Evolutionary conservation across 1,140 invertebrate species (phyloP).

Genomic region (Lethrus apterus): DNA sequence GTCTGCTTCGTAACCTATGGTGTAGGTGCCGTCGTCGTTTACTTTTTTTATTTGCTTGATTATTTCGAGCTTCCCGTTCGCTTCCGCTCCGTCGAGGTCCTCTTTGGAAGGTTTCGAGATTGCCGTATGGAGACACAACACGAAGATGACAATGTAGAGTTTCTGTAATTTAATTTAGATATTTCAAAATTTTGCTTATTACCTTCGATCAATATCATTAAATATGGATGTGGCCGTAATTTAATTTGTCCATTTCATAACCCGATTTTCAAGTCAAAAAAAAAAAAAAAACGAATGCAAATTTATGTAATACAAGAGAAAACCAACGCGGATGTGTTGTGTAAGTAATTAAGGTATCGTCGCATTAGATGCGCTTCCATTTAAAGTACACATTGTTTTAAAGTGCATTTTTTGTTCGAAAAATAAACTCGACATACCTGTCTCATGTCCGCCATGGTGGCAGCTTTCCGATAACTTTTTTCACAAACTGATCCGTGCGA

Average conservation of each 20-base stretch:
- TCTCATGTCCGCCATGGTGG: neutral
- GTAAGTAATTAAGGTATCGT: neutral
- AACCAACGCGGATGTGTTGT: neutral
- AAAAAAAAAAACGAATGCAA: neutral
- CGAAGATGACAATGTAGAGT: neutral
- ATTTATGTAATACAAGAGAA: neutral
- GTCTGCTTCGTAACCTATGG: slow-evolving; percentile 75
- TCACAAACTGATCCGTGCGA: no score
- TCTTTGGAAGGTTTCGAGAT: slow-evolving; percentile 24
- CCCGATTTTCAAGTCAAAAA: neutral
- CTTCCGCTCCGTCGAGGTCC: slow-evolving; percentile 49
- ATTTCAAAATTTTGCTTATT: neutral
- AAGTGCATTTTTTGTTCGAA: neutral
- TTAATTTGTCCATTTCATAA: neutral
- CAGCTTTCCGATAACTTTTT: no score
- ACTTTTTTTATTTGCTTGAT: slow-evolving; percentile 71
- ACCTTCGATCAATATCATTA: neutral
- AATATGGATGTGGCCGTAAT: neutral
- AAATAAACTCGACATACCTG: neutral
- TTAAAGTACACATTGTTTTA: no score
- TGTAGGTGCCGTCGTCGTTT: slow-evolving; percentile 78
- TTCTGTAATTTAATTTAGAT: neutral
- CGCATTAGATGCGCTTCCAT: neutral
- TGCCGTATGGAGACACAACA: slow-evolving; percentile 17
- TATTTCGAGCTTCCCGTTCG: slow-evolving; percentile 51